Base-by-base conservation (phyloP, 2,113 vertebrate genomes). In the Campylomormyrus numenius region DNA sequence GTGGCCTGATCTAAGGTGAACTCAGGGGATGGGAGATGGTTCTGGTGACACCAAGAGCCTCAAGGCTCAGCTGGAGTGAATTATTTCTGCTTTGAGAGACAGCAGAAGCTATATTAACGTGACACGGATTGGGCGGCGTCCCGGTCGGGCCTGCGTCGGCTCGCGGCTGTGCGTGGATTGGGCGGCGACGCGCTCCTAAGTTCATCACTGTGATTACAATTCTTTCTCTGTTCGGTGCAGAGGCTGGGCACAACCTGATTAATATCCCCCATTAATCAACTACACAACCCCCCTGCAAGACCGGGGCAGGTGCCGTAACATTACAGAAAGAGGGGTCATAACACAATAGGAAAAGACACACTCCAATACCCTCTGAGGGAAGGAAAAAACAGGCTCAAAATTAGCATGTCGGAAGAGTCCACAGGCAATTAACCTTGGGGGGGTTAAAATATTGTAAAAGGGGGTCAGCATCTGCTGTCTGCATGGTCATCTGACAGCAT, bases 241-340 rank as follows among this genome's bases (percentile, higher is more conserved):
- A 39, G 13, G 5, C 5, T 39, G 27, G 8, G 5, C 50, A 87
- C 49, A 52, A 39, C 49, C 85, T n/a, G 50, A 87, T 53, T 53
- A 53, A 87, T 53, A 87, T 53, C 85, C 85, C 31, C 50, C 85
- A 56, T 53, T 53, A 53, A 87, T 87, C 50, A 56, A n/a, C 84
- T 31, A 35, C 50, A 87, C 11, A 8, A 9, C 85, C 85, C 83
- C 83, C 35, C 74, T 42, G 27, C 85, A 17, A 87, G 49, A 87
- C 53, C 2, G 17, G 85, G 21, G 27, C 85, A 87, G 85, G 85
- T 53, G 85, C 50, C n/a, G 8, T 53, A 87, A 87, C 50, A 87
- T 53, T 35, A 53, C 49, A 87, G 35, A 42, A 56, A 13, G 50
- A 87, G 31, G 50, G 48, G 49, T 87, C 27, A 87, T 5, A 9